phyloP scores from a whole-genome alignment of 2,888 invertebrate genomes.

The Andrena flavipes region DNA sequence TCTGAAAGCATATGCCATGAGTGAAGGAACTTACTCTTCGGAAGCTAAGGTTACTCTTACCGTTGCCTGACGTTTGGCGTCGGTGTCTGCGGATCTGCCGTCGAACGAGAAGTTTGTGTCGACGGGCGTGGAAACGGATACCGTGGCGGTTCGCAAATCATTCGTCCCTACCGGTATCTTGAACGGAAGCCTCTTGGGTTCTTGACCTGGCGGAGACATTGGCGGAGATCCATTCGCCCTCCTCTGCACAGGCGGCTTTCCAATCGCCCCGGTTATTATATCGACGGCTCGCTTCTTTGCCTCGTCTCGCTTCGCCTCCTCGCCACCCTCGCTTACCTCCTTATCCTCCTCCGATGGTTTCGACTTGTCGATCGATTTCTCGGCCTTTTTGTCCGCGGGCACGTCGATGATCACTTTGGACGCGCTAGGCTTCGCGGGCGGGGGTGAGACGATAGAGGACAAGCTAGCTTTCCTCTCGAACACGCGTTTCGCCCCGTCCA shows the following conservation, averaged over 20 bases:
- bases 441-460: constrained; percentile 81
- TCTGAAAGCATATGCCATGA: background rate
- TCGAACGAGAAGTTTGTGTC: constrained; percentile 81
- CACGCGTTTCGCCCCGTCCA: constrained; percentile 94
- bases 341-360: no score
- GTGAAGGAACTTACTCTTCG: no score
- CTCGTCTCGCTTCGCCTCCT: constrained; percentile 74
- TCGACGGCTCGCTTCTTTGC: constrained; percentile 81
- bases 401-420: constrained; percentile 81
- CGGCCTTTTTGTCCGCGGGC: constrained; percentile 77
- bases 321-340: constrained; percentile 23
- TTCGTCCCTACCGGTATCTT: constrained; percentile 83
- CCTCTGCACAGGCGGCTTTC: constrained; percentile 77
- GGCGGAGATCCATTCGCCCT: constrained; percentile 79
- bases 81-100: constrained; percentile 68
- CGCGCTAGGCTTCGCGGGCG: constrained; percentile 78
- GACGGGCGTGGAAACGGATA: constrained; percentile 83
- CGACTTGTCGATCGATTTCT: constrained; percentile 59
- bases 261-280: constrained; percentile 81
- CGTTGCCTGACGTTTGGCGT: constrained; percentile 53
- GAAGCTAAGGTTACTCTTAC: constrained; percentile 60
- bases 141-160: constrained; percentile 82
- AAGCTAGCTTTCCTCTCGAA: constrained; percentile 93
- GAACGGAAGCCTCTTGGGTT: constrained; percentile 78
- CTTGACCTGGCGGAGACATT: constrained; percentile 79